phyloP scores from a whole-genome alignment of 2,888 invertebrate genomes.

The Mimas tiliae region DNA sequence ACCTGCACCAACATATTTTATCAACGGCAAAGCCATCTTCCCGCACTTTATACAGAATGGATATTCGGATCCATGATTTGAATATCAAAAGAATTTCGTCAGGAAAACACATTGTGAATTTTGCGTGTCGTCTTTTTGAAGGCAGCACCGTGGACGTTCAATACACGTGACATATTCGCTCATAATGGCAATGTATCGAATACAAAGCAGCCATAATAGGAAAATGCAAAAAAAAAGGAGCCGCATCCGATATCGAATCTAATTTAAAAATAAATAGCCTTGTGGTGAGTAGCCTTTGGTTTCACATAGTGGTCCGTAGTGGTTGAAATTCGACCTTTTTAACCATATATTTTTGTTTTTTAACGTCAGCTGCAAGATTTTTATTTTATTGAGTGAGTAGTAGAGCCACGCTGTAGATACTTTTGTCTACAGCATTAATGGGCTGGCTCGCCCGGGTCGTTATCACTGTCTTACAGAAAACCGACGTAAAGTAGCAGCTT shows the following conservation, averaged over 20 bases:
- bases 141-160: slow-evolving; percentile 30
- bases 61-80: slow-evolving; percentile 44
- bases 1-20: slow-evolving; percentile 5
- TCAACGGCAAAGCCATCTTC: slow-evolving; percentile 10
- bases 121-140: slow-evolving; percentile 39
- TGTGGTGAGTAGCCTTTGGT: slow-evolving; percentile 2
- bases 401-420: too few relatives aligned
- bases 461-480: too few relatives aligned
- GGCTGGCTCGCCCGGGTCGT: too few relatives aligned
- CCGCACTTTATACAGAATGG: slow-evolving; percentile 12
- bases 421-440: too few relatives aligned
- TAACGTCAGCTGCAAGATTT: too few relatives aligned
- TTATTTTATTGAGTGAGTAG: too few relatives aligned
- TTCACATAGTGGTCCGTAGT: too few relatives aligned
- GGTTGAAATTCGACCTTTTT: too few relatives aligned
- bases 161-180: slow-evolving; percentile 37
- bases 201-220: slow-evolving; percentile 45
- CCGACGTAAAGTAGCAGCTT: too few relatives aligned
- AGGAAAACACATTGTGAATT: slow-evolving; percentile 45
- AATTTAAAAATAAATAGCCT: slow-evolving; percentile 54
- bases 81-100: slow-evolving; percentile 56
- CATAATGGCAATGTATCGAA: slow-evolving; percentile 50
- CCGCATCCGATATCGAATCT: slow-evolving; percentile 57
- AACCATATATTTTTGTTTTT: too few relatives aligned
- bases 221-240: slow-evolving; percentile 36